phyloP scores from a whole-genome alignment of 1,140 invertebrate genomes.

The Saccostrea echinata region DNA sequence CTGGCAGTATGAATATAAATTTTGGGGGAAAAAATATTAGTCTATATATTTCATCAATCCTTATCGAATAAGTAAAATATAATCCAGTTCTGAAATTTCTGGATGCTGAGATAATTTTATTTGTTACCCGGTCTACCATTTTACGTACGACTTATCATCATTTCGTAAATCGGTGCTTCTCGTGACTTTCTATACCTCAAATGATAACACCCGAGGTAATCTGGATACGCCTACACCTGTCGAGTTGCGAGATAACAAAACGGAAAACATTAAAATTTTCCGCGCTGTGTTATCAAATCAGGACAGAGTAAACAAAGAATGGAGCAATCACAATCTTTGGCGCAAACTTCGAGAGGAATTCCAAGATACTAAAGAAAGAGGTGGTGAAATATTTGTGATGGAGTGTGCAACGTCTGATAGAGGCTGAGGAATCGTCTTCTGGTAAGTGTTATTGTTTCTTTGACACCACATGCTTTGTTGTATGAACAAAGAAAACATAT shows the following conservation, averaged over 20 bases:
- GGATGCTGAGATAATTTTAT: too few relatives aligned
- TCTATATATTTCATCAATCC: too few relatives aligned
- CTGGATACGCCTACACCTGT: neutral
- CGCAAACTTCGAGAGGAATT: constrained; percentile 1
- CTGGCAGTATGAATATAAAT: too few relatives aligned
- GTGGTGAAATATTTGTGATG: neutral
- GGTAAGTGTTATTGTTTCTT: neutral
- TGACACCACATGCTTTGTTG: neutral
- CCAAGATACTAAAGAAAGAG: constrained; percentile 1
- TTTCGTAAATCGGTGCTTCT: neutral
- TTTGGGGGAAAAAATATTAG: too few relatives aligned
- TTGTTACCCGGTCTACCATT: neutral
- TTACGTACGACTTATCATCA: neutral
- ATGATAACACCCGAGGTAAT: neutral
- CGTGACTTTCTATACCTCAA: neutral
- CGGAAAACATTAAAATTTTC: neutral
- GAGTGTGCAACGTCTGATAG: neutral
- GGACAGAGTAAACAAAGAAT: constrained; percentile 33
- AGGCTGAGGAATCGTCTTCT: neutral
- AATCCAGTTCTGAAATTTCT: too few relatives aligned
- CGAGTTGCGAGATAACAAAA: neutral
- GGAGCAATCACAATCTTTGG: constrained; percentile 33
- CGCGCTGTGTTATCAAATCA: constrained; percentile 30
- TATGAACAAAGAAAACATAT: neutral
- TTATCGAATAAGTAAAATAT: too few relatives aligned